phyloP scores from a whole-genome alignment of 2,888 invertebrate genomes.

The Magallana nippona region DNA sequence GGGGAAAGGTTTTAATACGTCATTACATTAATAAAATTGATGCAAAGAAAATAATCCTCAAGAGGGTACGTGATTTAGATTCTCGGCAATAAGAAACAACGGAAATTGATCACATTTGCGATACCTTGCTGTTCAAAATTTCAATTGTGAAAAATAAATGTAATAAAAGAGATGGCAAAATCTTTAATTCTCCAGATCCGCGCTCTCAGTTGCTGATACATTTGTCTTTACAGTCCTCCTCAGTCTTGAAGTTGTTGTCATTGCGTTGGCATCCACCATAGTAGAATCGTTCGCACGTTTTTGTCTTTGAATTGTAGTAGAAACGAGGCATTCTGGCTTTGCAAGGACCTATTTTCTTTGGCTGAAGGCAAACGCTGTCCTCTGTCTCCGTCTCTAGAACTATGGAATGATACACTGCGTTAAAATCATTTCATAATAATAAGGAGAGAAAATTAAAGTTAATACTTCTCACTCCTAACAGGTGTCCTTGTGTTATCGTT shows the following conservation, averaged over 20 bases:
- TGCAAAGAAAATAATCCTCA: too few species aligned
- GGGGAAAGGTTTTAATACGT: too few species aligned
- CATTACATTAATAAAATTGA: too few species aligned
- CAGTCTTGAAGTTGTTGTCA: slow-evolving; percentile 8
- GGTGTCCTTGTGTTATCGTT: too few species aligned
- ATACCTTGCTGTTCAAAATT: too few species aligned
- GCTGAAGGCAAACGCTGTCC: not conserved
- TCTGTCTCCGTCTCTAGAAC: not conserved
- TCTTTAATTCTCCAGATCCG: not conserved
- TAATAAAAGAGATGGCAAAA: not conserved
- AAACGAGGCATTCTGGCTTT: not conserved
- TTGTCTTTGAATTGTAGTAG: not conserved
- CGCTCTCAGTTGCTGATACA: not conserved
- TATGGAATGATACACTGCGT: not conserved
- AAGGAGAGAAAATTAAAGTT: not conserved
- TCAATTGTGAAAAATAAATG: not conserved
- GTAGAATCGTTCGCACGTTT: not conserved
- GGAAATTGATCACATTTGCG: too few species aligned
- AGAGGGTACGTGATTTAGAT: too few species aligned
- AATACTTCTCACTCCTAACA: not conserved
- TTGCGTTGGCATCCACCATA: slow-evolving; percentile 4
- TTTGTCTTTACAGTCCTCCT: not conserved
- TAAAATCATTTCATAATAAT: not conserved
- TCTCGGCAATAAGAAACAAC: too few species aligned
- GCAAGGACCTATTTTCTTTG: not conserved